Conservation (phyloP, 2,113 vertebrate species). For the Cyanistes caeruleus region DNA sequence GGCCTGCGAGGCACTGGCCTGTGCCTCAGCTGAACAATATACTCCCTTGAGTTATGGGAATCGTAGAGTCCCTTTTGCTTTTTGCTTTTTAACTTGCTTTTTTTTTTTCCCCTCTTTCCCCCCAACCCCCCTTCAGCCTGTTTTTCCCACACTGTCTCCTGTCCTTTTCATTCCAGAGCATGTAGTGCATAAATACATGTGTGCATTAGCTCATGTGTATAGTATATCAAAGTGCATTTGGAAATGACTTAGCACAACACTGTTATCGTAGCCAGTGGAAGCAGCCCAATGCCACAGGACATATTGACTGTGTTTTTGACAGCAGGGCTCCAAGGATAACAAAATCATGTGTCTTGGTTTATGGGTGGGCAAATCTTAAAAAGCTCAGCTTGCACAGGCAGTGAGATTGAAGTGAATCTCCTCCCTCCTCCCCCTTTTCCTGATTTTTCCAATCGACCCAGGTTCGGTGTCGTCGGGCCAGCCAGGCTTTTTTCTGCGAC, state of each 20-base stretch:
- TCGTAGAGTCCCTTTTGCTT: not conserved
- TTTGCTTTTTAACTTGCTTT: not conserved
- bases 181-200: slow-evolving; percentile 3
- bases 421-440: not conserved
- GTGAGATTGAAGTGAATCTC: not conserved
- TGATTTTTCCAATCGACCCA: not conserved
- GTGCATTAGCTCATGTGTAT: slow-evolving; percentile 44
- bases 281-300: not conserved
- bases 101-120: fast-evolving
- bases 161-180: slow-evolving; percentile 45
- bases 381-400: not conserved
- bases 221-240: slow-evolving; percentile 28
- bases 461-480: not conserved
- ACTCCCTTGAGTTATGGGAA: slow-evolving; percentile 77
- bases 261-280: not conserved
- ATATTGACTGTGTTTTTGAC: not conserved
- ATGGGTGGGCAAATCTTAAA: slow-evolving; percentile 21
- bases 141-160: slow-evolving; percentile 58
- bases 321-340: not conserved
- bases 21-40: slow-evolving; percentile 48
- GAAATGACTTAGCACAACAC: slow-evolving; percentile 9
- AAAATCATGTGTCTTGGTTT: slow-evolving; percentile 16
- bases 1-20: slow-evolving; percentile 69
- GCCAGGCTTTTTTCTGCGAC: slow-evolving; percentile 34
- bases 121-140: not conserved